Conservation (phyloP, 2,797 vertebrate genomes). For the Neosalanx taihuensis region DNA sequence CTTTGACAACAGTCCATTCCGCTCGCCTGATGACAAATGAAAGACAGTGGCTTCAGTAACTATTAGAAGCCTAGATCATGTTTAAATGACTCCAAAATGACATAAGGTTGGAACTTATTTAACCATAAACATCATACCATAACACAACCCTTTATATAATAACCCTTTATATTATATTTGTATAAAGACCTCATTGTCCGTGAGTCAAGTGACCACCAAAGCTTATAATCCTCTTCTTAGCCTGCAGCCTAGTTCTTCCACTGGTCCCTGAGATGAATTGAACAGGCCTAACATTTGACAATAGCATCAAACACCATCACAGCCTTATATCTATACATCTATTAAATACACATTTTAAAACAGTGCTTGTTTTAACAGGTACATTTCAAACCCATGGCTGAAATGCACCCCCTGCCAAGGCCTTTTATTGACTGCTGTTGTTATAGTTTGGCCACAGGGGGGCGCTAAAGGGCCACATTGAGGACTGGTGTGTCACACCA, state of each 20-base stretch:
- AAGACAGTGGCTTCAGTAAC: too few species aligned
- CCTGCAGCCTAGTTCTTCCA: neutral
- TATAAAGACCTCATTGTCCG: slow-evolving; percentile 36
- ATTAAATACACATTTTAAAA: neutral
- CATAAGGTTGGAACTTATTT: neutral
- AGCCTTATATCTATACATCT: neutral
- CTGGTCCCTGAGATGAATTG: neutral
- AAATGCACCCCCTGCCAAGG: too few species aligned
- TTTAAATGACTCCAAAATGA: neutral
- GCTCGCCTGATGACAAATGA: neutral
- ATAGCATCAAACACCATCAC: neutral
- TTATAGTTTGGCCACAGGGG: slow-evolving; percentile 13
- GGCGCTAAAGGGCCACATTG: slow-evolving; percentile 38
- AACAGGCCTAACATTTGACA: too few species aligned
- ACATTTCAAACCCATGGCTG: too few species aligned
- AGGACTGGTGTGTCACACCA: slow-evolving; percentile 55
- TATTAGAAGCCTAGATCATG: too few species aligned
- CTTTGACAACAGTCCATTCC: neutral
- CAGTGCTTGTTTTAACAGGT: neutral
- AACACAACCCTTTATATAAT: neutral
- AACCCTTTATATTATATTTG: slow-evolving; percentile 2
- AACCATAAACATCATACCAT: neutral
- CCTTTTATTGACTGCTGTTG: neutral
- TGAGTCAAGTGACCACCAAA: slow-evolving; percentile 34
- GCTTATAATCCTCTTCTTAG: slow-evolving; percentile 32